Conservation (phyloP, 2,797 vertebrate species). For the Dermochelys coriacea region DNA sequence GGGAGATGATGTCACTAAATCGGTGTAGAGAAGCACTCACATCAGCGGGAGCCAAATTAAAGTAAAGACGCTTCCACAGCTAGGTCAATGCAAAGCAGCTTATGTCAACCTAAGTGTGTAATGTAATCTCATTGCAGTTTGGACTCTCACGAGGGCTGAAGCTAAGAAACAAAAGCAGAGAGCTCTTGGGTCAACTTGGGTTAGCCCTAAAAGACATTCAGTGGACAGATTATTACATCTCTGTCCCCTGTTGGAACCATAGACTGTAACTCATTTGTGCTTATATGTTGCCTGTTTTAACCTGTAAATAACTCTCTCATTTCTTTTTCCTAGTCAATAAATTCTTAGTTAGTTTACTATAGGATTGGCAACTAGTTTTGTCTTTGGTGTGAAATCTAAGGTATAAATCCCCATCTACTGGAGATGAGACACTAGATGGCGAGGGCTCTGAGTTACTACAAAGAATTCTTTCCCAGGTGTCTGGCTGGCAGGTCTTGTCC, state of each 20-base stretch:
- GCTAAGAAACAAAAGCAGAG: not conserved
- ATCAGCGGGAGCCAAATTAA: not conserved
- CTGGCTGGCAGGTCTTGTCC: no score
- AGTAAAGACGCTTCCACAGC: not conserved
- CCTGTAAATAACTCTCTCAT: not conserved
- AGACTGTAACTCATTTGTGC: not conserved
- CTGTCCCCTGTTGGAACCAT: not conserved
- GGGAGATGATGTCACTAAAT: not conserved
- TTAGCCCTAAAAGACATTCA: not conserved
- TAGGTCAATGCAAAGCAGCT: not conserved
- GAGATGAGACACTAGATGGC: no score
- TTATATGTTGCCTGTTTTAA: not conserved
- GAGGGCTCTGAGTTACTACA: no score
- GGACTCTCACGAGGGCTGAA: not conserved
- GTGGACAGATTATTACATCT: not conserved
- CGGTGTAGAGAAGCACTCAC: not conserved
- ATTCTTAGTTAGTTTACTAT: not conserved
- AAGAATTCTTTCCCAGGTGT: no score
- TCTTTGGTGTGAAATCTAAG: not conserved
- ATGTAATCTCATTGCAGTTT: not conserved
- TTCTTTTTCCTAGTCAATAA: not conserved
- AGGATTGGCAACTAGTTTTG: not conserved
- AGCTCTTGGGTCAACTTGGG: no score
- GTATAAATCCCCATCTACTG: not conserved
- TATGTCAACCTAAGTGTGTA: not conserved